These are phyloP conservation scores for Smutsia gigantea DNA, from an alignment of 2,797 vertebrate species.

Conservation along the genomic window DNA sequence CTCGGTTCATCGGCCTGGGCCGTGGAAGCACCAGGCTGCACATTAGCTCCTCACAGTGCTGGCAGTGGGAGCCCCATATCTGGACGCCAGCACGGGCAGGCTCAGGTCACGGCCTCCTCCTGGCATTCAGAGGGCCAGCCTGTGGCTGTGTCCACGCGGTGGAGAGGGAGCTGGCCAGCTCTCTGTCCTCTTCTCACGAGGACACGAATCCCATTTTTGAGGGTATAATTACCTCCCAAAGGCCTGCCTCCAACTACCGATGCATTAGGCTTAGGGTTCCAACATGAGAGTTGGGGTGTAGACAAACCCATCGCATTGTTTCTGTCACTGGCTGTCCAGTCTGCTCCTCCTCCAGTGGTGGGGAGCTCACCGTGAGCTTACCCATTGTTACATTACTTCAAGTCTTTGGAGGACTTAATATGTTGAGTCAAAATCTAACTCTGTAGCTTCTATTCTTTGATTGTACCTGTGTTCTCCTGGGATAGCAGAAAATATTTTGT, in stretches of 20 bases:
- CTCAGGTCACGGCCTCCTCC: background rate
- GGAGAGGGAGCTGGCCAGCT: background rate
- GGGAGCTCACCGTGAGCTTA: background rate
- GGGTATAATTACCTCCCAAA: background rate
- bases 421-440: background rate
- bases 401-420: background rate
- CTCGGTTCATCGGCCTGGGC: too few relatives aligned
- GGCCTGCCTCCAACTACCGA: background rate
- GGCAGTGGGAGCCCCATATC: too few relatives aligned
- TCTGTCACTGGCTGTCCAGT: background rate
- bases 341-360: background rate
- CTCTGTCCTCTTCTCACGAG: background rate
- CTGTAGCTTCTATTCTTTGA: background rate
- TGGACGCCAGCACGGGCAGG: rapidly evolving
- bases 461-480: background rate
- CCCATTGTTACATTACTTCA: background rate
- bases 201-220: background rate
- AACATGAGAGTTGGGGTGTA: background rate
- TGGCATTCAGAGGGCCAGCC: background rate
- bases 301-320: background rate
- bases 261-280: background rate
- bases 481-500: background rate
- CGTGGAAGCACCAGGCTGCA: too few relatives aligned
- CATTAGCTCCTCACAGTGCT: too few relatives aligned
- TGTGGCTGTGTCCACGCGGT: background rate